Conservation (phyloP, 2,888 invertebrate genomes). For the Heterodera filipjevi region DNA sequence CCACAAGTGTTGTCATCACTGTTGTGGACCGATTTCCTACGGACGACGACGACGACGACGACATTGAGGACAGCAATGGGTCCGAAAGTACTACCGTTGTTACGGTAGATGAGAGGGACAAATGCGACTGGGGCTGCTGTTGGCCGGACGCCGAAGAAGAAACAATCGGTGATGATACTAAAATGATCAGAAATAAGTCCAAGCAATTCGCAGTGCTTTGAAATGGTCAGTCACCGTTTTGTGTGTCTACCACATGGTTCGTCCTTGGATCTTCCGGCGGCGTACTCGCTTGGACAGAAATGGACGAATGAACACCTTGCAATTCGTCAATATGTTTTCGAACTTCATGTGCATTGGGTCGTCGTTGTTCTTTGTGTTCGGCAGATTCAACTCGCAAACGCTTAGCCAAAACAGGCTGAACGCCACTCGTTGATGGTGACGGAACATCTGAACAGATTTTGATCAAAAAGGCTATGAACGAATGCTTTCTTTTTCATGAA, state of each 20-base stretch:
- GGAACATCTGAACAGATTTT: neutral
- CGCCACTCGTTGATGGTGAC: neutral
- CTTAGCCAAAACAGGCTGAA: neutral
- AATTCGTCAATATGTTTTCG: neutral
- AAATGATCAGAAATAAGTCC: neutral
- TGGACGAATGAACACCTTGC: neutral
- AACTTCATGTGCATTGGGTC: neutral
- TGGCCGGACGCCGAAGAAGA: neutral
- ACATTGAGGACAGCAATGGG: neutral
- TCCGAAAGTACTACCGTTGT: conserved; percentile 16
- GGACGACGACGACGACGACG: neutral
- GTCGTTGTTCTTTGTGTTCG: neutral
- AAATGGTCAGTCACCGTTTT: neutral
- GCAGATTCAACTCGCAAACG: neutral
- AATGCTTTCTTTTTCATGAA: too few species aligned
- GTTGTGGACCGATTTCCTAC: neutral
- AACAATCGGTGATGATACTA: neutral
- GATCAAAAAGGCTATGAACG: too few species aligned
- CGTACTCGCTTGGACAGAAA: neutral
- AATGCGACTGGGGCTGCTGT: conserved; percentile 13
- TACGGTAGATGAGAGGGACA: conserved; percentile 18
- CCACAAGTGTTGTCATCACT: neutral
- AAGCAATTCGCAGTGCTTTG: too few species aligned
- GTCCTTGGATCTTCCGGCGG: conserved; percentile 27
- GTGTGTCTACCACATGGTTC: conserved; percentile 1